These are phyloP conservation scores for Leptopilina boulardi DNA, from an alignment of 1,140 invertebrate genomes.

Conservation along the genomic window DNA sequence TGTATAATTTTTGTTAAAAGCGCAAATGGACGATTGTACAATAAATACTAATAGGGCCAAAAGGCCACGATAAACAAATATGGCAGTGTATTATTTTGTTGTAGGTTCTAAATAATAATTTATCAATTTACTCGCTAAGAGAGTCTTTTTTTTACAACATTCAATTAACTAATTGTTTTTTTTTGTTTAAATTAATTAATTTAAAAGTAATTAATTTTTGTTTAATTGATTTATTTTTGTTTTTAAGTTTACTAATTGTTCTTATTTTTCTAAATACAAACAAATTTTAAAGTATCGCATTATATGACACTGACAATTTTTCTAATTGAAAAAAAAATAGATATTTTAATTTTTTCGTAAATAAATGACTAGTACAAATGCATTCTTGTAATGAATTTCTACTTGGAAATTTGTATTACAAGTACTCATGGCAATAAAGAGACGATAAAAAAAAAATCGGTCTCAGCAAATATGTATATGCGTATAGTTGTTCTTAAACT, in stretches of 20 bases:
- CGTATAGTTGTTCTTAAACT: background rate
- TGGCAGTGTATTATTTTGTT: constrained; percentile 21
- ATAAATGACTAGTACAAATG: constrained; percentile 53
- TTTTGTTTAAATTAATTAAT: background rate
- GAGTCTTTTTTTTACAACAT: background rate
- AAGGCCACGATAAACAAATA: constrained; percentile 1
- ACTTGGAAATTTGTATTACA: constrained; percentile 13
- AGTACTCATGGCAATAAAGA: constrained; percentile 20
- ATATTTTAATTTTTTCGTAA: constrained; percentile 40
- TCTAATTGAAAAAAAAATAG: background rate
- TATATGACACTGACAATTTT: background rate
- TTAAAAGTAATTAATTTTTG: background rate
- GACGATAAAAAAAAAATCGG: background rate
- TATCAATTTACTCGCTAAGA: background rate
- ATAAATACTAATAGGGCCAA: background rate
- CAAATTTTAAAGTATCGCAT: too few species aligned
- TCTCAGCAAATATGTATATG: background rate
- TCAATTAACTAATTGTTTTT: background rate
- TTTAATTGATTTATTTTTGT: background rate
- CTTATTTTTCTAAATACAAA: too few species aligned
- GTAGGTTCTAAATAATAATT: background rate
- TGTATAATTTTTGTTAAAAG: background rate
- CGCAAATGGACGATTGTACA: background rate
- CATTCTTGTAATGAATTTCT: constrained; percentile 37
- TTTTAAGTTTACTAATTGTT: too few species aligned